Evolutionary conservation across 2,888 invertebrate species (phyloP).

Genomic region (Leptopilina drosophilae): DNA sequence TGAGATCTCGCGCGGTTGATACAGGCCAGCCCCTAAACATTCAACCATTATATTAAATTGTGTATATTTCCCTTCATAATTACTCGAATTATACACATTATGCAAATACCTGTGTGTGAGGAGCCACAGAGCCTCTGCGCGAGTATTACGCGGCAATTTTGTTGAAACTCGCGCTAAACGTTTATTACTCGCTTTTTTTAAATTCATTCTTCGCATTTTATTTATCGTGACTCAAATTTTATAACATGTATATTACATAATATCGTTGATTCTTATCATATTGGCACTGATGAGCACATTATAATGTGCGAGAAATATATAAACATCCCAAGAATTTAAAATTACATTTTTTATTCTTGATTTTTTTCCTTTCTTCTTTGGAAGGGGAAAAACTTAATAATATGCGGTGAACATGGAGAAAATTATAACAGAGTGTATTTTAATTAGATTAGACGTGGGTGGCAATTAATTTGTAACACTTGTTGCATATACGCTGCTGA

Average conservation of each 20-base stretch:
- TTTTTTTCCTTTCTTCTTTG: too few relatives aligned
- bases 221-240: slow-evolving; percentile 37
- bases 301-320: too few relatives aligned
- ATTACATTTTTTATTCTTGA: too few relatives aligned
- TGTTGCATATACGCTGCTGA: background rate
- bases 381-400: too few relatives aligned
- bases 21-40: slow-evolving; percentile 66
- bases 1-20: slow-evolving; percentile 52
- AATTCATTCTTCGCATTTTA: slow-evolving; percentile 35
- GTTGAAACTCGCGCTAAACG: slow-evolving; percentile 68
- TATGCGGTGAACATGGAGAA: too few relatives aligned
- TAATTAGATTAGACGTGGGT: background rate
- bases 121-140: slow-evolving; percentile 54
- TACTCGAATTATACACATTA: slow-evolving; percentile 77
- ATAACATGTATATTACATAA: slow-evolving; percentile 62
- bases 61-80: slow-evolving; percentile 76
- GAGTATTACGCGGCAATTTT: slow-evolving; percentile 74
- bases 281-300: slow-evolving; percentile 5
- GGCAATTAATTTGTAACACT: slow-evolving; percentile 27
- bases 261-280: slow-evolving; percentile 67
- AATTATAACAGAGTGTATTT: slow-evolving; percentile 5
- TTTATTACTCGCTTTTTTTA: slow-evolving; percentile 53
- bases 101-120: slow-evolving; percentile 74
- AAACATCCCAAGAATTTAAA: too few relatives aligned
- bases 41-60: slow-evolving; percentile 75